Base-by-base conservation (phyloP, 2,888 invertebrate species). In the Tuta absoluta region DNA sequence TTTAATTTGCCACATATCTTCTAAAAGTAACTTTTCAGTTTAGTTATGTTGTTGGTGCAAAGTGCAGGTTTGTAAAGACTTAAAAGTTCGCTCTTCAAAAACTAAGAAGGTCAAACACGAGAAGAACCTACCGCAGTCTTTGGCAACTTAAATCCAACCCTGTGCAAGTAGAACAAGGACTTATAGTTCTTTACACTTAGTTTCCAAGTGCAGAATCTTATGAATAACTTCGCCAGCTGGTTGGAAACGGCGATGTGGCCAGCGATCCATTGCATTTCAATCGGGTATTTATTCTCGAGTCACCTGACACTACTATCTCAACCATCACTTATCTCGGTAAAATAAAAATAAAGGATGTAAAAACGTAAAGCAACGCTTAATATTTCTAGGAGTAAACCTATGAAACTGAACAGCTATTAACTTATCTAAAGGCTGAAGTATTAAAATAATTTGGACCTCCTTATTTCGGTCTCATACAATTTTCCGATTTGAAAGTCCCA, bases 271-370 rank as follows among this genome's bases (percentile, higher is more conserved):
- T 60, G 60, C 60, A 60, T 45, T 60, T 60, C 60, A 60, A 66
- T 63, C 51, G 45, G 51, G 58, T 62, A 63, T 60, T 64, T 66
- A 65, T 63, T 66, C 63, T 62, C 49, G 51, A 57, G n/a, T 45
- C 45, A 60, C 60, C 60, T 60, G 59, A 17, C 33, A 19, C 59
- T 12, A 7, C 62, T 62, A 24, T 62, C 66, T 63, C 63, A 65
- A 66, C 66, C 51, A 33, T 58, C 37, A 64, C 63, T 53, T 41
- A 19, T 62, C 64, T 59, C 24, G n/a, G 49, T 24, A n/a, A 24
- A 48, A 23, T 19, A 19, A 49, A 19, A 56, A 61, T 61, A n/a
- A n/a, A n/a, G n/a, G n/a, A n/a, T n/a, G n/a, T n/a, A n/a, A n/a
- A n/a, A n/a, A n/a, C n/a, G n/a, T n/a, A n/a, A n/a, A n/a, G n/a